phyloP scores from a whole-genome alignment of 1,140 invertebrate species.

The Sinonovacula constricta region DNA sequence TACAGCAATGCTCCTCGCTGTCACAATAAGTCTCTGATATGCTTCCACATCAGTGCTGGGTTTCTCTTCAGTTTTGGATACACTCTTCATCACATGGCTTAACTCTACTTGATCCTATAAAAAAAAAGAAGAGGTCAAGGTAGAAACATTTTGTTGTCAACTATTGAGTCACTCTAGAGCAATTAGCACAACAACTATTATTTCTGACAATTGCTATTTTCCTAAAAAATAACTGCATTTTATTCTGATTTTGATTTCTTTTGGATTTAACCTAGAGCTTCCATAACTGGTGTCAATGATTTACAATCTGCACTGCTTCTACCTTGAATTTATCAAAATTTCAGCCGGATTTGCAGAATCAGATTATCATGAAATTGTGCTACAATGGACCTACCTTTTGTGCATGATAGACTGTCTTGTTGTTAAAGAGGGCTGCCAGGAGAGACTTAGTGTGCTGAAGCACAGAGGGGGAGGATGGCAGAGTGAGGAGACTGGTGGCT shows the following conservation, averaged over 20 bases:
- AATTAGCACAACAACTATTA: too few relatives aligned
- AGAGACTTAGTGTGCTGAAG: slow-evolving; percentile 84
- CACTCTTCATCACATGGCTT: slow-evolving; percentile 85
- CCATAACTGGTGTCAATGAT: too few relatives aligned
- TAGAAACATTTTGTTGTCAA: neutral
- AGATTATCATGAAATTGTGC: too few relatives aligned
- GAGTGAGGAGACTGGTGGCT: slow-evolving; percentile 88
- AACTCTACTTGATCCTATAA: slow-evolving; percentile 88
- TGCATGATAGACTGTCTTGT: slow-evolving; percentile 87
- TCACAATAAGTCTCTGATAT: slow-evolving; percentile 91
- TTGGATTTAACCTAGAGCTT: too few relatives aligned
- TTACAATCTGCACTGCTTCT: too few relatives aligned
- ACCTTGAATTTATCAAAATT: too few relatives aligned
- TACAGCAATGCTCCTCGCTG: slow-evolving; percentile 91
- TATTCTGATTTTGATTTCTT: too few relatives aligned
- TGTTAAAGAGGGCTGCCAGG: slow-evolving; percentile 88
- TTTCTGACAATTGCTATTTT: too few relatives aligned
- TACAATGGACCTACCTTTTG: slow-evolving; percentile 83
- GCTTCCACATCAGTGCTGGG: slow-evolving; percentile 92
- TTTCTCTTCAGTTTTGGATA: slow-evolving; percentile 83
- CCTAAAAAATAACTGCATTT: too few relatives aligned
- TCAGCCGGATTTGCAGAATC: too few relatives aligned
- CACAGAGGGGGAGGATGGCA: slow-evolving; percentile 89
- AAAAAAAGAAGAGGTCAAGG: neutral
- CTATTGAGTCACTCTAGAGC: neutral